Conservation (phyloP, 2,888 invertebrate genomes). For the Trachelus stipa region DNA sequence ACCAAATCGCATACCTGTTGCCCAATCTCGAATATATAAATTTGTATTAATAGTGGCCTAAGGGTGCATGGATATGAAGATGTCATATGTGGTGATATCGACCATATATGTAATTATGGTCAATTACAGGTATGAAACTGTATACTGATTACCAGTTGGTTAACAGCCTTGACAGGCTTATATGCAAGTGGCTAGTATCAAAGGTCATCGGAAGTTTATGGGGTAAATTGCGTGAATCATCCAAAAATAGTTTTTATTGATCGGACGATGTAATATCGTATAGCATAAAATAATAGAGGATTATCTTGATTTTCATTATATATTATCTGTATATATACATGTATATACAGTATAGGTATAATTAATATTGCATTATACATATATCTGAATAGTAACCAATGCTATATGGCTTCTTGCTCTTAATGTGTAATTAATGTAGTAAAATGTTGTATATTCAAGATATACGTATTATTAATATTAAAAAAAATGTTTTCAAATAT, state of each 20-base stretch:
- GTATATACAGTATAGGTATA: too few relatives aligned
- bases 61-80: not conserved
- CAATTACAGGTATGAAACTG: not conserved
- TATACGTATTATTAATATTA: too few relatives aligned
- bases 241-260: too few relatives aligned
- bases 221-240: not conserved
- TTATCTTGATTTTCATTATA: not conserved
- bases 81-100: not conserved
- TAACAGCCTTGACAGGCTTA: not conserved
- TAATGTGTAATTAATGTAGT: not conserved
- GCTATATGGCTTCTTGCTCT: too few relatives aligned
- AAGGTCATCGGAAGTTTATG: not conserved
- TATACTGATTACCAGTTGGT: not conserved
- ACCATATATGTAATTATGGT: not conserved
- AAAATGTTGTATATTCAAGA: too few relatives aligned
- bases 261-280: too few relatives aligned
- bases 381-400: too few relatives aligned
- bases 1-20: not conserved
- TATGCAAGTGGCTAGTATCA: not conserved
- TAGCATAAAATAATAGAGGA: not conserved
- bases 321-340: not conserved
- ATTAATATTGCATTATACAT: too few relatives aligned
- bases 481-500: too few relatives aligned
- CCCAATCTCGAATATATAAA: not conserved
- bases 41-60: not conserved